Conservation (phyloP, 2,888 invertebrate genomes). For the Lordiphosa andalusiaca region DNA sequence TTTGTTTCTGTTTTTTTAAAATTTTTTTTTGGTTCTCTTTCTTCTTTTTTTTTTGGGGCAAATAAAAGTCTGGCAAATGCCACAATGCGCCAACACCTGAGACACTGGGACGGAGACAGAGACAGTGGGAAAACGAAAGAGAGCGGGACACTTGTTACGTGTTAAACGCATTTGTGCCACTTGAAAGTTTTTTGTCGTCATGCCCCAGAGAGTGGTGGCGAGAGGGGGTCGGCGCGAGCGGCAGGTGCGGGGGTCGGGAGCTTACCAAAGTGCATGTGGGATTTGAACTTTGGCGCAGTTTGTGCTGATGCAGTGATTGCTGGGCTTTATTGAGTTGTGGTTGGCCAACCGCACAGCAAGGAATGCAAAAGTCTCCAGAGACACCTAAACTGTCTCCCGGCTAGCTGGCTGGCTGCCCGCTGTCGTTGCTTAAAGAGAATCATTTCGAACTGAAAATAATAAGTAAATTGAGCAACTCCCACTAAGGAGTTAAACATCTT, state of each 20-base stretch:
- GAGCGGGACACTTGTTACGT: slow-evolving; percentile 59
- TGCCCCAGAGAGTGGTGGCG: slow-evolving; percentile 14
- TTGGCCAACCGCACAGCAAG: background rate
- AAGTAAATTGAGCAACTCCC: too few species aligned
- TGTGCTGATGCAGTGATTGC: slow-evolving; percentile 14
- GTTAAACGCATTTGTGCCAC: slow-evolving; percentile 62
- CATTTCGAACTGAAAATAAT: too few species aligned
- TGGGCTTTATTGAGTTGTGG: slow-evolving; percentile 12
- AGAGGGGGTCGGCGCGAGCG: background rate
- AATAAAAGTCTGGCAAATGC: slow-evolving; percentile 53
- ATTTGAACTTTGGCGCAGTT: slow-evolving; percentile 29
- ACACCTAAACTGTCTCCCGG: background rate
- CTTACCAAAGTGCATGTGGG: slow-evolving; percentile 34
- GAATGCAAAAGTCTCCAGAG: background rate
- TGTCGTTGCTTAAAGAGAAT: too few species aligned
- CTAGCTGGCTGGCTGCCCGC: background rate
- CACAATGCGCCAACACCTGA: slow-evolving; percentile 35
- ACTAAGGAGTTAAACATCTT: too few species aligned
- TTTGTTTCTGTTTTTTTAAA: slow-evolving; percentile 10
- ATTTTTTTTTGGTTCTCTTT: too few species aligned
- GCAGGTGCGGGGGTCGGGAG: background rate
- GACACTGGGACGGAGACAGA: slow-evolving; percentile 21
- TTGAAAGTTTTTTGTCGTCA: slow-evolving; percentile 40
- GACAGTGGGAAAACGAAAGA: slow-evolving; percentile 34
- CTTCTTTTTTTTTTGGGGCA: slow-evolving; percentile 22